A percentile compares a stretch with the other conserved stretches of the same genome.
Evolutionary conservation across 2,888 invertebrate genomes (phyloP).

Genomic region (Yponomeuta sedellus): DNA sequence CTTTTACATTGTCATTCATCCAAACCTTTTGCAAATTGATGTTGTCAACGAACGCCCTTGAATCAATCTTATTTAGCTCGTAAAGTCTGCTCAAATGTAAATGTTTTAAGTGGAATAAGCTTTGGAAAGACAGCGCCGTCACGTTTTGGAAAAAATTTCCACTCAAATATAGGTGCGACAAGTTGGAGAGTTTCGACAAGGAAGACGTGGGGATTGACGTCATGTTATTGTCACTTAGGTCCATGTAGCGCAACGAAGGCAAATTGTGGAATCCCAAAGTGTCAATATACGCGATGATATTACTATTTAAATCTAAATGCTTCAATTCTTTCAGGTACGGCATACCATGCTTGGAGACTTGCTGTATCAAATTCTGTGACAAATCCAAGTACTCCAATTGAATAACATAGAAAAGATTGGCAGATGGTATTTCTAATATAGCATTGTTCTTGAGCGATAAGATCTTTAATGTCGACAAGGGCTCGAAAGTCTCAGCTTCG

Average conservation of each 20-base stretch:
- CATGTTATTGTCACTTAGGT: slow-evolving; percentile 89
- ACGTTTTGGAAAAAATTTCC: slow-evolving; percentile 85
- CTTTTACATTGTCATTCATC: slow-evolving; percentile 85
- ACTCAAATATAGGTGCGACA: slow-evolving; percentile 85
- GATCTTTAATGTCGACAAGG: slow-evolving; percentile 81
- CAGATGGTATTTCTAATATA: slow-evolving; percentile 84
- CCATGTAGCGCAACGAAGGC: slow-evolving; percentile 82
- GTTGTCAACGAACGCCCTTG: slow-evolving; percentile 89
- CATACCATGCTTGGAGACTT: slow-evolving; percentile 83
- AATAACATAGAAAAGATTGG: slow-evolving; percentile 80
- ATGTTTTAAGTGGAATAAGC: slow-evolving; percentile 87
- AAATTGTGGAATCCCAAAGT: slow-evolving; percentile 85
- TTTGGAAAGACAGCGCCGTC: slow-evolving; percentile 87
- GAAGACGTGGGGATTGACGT: slow-evolving; percentile 85
- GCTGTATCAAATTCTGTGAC: slow-evolving; percentile 86
- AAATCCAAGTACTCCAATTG: slow-evolving; percentile 84
- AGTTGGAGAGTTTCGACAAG: slow-evolving; percentile 84
- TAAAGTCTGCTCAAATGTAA: slow-evolving; percentile 83
- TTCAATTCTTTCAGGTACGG: slow-evolving; percentile 83
- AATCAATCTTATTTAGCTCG: slow-evolving; percentile 81
- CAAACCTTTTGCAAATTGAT: slow-evolving; percentile 86
- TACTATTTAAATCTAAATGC: slow-evolving; percentile 83
- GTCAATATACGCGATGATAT: slow-evolving; percentile 84
- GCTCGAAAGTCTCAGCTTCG: slow-evolving; percentile 82
- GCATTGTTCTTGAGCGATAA: slow-evolving; percentile 87